Percentiles rank a stretch among this genome's conserved stretches.
These are phyloP conservation scores for Camelus bactrianus DNA, from an alignment of 2,113 vertebrate genomes.

Conservation along the genomic window DNA sequence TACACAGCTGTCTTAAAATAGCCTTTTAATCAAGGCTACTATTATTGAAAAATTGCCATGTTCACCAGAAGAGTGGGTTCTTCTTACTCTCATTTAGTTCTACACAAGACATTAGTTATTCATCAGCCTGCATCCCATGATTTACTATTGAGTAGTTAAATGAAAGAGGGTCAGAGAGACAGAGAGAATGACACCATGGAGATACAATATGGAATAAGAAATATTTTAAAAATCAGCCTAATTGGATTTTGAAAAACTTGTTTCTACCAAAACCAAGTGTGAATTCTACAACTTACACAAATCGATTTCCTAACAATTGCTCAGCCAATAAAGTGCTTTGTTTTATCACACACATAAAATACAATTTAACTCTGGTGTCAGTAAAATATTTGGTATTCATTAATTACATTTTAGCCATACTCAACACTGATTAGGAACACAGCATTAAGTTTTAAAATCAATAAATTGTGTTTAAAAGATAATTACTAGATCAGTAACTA, in stretches of 20 bases:
- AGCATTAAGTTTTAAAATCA: slow-evolving; percentile 23
- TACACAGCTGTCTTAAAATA: slow-evolving; percentile 15
- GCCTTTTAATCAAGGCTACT: not conserved
- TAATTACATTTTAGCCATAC: slow-evolving; percentile 46
- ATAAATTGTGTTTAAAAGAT: slow-evolving; percentile 44
- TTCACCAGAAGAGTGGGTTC: slow-evolving; percentile 17
- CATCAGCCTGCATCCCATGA: not conserved
- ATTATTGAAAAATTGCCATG: not conserved
- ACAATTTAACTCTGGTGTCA: slow-evolving; percentile 46
- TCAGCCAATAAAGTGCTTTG: slow-evolving; percentile 33
- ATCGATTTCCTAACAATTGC: slow-evolving; percentile 11
- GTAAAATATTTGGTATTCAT: not conserved
- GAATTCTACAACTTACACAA: slow-evolving; percentile 43
- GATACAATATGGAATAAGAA: slow-evolving; percentile 2
- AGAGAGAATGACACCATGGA: not conserved
- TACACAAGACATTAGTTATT: slow-evolving; percentile 27
- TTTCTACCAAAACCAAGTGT: slow-evolving; percentile 51
- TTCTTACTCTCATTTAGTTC: slow-evolving; percentile 2
- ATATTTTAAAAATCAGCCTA: slow-evolving; percentile 33
- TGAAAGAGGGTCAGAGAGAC: slow-evolving; percentile 5
- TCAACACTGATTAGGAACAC: slow-evolving; percentile 55
- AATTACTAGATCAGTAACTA: slow-evolving; percentile 27
- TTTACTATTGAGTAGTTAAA: slow-evolving; percentile 53
- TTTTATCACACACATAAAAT: slow-evolving; percentile 62
- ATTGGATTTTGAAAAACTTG: slow-evolving; percentile 54